Evolutionary conservation across 2,888 invertebrate genomes (phyloP), one percentile per base, ranked within the genome.

Genomic region (Tipula confusa): DNA sequence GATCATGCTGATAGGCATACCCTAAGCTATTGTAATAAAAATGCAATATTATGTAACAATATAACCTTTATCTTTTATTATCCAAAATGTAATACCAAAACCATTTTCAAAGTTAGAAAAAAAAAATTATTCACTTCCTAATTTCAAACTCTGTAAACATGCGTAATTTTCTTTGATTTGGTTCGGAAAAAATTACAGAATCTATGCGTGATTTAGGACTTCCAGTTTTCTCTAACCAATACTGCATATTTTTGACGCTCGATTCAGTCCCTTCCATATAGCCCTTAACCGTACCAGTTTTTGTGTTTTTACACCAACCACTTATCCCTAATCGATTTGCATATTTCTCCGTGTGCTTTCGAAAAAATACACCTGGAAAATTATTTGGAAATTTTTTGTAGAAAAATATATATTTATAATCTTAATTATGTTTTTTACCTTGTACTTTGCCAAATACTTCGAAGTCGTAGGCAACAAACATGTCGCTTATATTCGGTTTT

Each of bases 291-390:
- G 64, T 64, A 18, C 64, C 64, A 18, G 64, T 24, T 64, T 64
- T 64, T 64, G 64, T 64, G 24, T 64, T 64, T 64, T 64, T 64
- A 64, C 64, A 64, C 64, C 64, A 64, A 64, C 64, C 64, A n/a
- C 24, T 64, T 64, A 64, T 18, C 1, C 64, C 64, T 9, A 64
- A 24, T 9, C 64, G 64, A 24, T 64, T 64, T 0, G 64, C 64
- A 64, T 64, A 64, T 64, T 64, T 64, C 24, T 64, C 64, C 24
- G 64, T 64, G 24, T 64, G 64, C 64, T 64, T 64, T 1, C 64
- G 64, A 64, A 64, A 64, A 64, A 64, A 64, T 24, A 64, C 64
- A 24, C 64, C 64, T 64, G 9, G 1, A 18, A 48, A 48, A 33
- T 9, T 33, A n/a, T 33, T 33, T 33, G 11, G 6, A 48, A 48